A percentile compares a stretch with the other conserved stretches of the same genome.
Evolutionary conservation across 1,140 invertebrate species (phyloP).

Genomic region (Neodiprion lecontei): DNA sequence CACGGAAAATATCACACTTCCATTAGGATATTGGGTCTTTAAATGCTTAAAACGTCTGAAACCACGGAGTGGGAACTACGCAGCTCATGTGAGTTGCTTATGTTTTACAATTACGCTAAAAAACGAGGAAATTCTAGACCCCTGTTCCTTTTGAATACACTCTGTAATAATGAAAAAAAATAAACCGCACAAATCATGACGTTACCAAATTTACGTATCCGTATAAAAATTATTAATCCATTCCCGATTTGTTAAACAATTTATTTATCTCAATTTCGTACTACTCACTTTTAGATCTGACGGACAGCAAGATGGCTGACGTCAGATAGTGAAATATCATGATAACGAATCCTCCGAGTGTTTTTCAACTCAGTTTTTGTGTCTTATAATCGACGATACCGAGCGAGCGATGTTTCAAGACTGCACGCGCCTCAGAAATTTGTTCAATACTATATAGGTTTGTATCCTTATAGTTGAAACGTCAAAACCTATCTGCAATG

Average conservation of each 20-base stretch:
- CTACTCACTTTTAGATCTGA: conserved; percentile 28
- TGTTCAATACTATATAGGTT: neutral
- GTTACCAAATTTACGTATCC: too few relatives aligned
- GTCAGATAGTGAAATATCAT: conserved; percentile 40
- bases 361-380: conserved; percentile 17
- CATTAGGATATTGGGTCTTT: neutral
- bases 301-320: conserved; percentile 44
- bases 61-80: neutral
- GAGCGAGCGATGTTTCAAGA: neutral
- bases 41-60: neutral
- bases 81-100: neutral
- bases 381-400: conserved; percentile 20
- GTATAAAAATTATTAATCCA: neutral
- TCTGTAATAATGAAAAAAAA: neutral
- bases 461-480: neutral
- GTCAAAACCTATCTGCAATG: neutral
- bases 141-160: too few relatives aligned
- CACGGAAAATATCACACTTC: too few relatives aligned
- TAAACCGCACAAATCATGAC: too few relatives aligned
- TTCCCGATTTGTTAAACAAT: neutral
- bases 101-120: neutral
- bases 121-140: neutral
- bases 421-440: neutral
- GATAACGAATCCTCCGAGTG: conserved; percentile 40
- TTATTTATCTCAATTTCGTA: neutral